A percentile compares a stretch with the other conserved stretches of the same genome.
Evolutionary conservation across 2,113 vertebrate species (phyloP).

Genomic region (Ptychochromis oligacanthus): DNA sequence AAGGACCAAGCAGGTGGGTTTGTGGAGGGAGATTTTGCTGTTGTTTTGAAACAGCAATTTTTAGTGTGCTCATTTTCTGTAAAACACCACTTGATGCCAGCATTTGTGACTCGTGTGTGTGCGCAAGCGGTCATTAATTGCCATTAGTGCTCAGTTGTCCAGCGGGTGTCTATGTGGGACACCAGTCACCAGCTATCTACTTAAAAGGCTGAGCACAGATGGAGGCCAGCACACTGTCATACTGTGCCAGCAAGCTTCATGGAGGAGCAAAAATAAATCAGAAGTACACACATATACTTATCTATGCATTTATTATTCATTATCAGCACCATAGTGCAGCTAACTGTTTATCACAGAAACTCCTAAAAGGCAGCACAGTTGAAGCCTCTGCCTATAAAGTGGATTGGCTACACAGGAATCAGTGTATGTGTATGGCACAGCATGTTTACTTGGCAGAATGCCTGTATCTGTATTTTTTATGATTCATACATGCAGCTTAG

Average conservation of each 20-base stretch:
- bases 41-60: slow-evolving; percentile 3
- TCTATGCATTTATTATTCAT: slow-evolving; percentile 73
- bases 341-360: slow-evolving; percentile 61
- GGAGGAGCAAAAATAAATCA: slow-evolving; percentile 61
- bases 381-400: slow-evolving; percentile 38
- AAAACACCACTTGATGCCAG: not conserved
- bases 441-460: slow-evolving; percentile 51
- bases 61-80: slow-evolving; percentile 4
- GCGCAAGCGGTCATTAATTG: slow-evolving; percentile 47
- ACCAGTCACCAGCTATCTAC: slow-evolving; percentile 47
- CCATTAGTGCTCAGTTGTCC: slow-evolving; percentile 45
- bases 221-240: slow-evolving; percentile 23
- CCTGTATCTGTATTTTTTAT: slow-evolving; percentile 45
- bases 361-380: slow-evolving; percentile 35
- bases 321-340: slow-evolving; percentile 46
- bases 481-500: slow-evolving; percentile 56
- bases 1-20: slow-evolving; percentile 85
- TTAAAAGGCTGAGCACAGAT: slow-evolving; percentile 56
- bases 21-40: not conserved
- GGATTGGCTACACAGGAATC: slow-evolving; percentile 18
- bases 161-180: slow-evolving; percentile 51
- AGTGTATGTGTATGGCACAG: not conserved
- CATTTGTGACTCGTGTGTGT: not conserved
- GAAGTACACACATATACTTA: slow-evolving; percentile 51
- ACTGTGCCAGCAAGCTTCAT: slow-evolving; percentile 40